Conservation (phyloP, 2,797 vertebrate species). For the Microctenopoma steveboyesi region DNA sequence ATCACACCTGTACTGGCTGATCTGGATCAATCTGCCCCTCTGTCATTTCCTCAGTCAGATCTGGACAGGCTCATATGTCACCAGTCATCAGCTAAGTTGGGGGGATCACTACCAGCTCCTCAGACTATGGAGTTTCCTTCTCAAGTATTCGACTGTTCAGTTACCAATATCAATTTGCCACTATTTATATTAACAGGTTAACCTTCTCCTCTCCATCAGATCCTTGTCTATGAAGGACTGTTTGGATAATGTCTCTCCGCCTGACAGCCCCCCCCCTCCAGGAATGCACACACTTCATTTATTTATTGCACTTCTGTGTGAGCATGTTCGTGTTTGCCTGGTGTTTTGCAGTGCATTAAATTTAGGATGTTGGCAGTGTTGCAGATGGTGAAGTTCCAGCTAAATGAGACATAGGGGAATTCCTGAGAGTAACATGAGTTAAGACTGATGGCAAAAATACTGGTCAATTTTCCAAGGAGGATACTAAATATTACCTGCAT, state of each 20-base stretch:
- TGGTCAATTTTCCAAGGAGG: not conserved
- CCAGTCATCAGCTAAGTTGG: not conserved
- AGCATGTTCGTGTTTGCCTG: not conserved
- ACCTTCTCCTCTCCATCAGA: not conserved
- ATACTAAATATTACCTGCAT: not conserved
- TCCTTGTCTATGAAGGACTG: not conserved
- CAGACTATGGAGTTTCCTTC: not conserved
- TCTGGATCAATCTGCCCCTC: constrained; percentile 48
- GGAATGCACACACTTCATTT: not conserved
- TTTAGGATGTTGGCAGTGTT: not conserved
- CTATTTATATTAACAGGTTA: not conserved
- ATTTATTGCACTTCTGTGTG: not conserved
- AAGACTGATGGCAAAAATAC: not conserved
- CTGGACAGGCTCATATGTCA: constrained; percentile 35
- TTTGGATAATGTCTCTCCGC: constrained; percentile 4
- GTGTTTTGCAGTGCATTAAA: not conserved
- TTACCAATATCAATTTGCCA: not conserved
- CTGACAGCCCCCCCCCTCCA: not conserved
- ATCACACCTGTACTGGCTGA: constrained; percentile 69
- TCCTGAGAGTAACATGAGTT: not conserved
- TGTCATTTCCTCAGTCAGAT: constrained; percentile 30
- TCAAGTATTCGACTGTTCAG: not conserved
- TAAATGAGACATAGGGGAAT: not conserved
- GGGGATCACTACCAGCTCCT: not conserved
- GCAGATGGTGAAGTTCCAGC: not conserved